Base-by-base conservation (phyloP, 92 coral and sea anemone species). In the Pocillopora grandis region DNA sequence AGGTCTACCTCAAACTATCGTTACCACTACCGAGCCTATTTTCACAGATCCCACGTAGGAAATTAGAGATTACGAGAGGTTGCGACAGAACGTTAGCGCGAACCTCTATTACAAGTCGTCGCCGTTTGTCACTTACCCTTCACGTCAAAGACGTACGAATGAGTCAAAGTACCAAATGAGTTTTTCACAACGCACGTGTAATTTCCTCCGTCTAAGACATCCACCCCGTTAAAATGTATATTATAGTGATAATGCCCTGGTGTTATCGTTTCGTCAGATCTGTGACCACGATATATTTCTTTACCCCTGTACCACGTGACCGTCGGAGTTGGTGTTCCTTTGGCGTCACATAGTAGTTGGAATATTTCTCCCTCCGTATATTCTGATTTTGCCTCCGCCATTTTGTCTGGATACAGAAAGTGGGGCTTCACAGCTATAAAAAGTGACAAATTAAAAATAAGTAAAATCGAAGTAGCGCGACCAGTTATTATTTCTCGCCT, bases 111-210 rank as follows among this genome's bases (percentile, higher is more conserved):
- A 27, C 31, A 27, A 27, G 1, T 27, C 31, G 31, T 27, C 31
- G 31, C 31, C 31, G 31, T 27, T 27, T 1, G 31, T 27, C 48
- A 70, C 92, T 72, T 77, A 96, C 99, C 95, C 72, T 83, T 42
- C 1, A 96, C 97, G 56, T 89, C 87, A 20, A 96, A 83, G 16
- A 23, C 80, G 84, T 89, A 96, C 0, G 89, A 79, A 82, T 89
- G 71, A 20, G 89, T 92, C 21, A 96, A 72, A 88, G 84, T 90
- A 10, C 98, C 99, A 77, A 75, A 84, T 48, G 63, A 82, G 81
- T 96, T 96, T 7, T 91, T 78, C 49, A 96, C 99, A 76, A 90
- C 89, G 69, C 99, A 96, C 15, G 70, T 79, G 94, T 92, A 96
- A 9, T 10, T 57, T 21, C 99, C 99, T 35, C 66, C 48, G 71